Conservation (phyloP, 1,140 invertebrate genomes). For the Drosophila pseudoananassae region DNA sequence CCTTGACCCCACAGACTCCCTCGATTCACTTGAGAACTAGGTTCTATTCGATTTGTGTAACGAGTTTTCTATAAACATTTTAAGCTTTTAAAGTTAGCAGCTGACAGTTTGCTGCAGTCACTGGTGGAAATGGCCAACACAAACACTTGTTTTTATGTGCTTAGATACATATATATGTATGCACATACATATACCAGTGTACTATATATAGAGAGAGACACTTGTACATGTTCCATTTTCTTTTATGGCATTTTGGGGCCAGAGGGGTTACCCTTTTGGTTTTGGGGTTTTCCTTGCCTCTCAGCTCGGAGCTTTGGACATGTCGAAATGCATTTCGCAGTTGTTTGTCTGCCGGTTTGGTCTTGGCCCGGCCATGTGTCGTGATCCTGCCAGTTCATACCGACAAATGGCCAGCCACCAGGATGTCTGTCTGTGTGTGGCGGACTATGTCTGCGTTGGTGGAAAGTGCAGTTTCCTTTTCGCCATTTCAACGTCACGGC, state of each 20-base stretch:
- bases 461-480: slow-evolving; percentile 50
- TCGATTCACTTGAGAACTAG: slow-evolving; percentile 40
- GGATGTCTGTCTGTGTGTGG: slow-evolving; percentile 29
- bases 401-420: slow-evolving; percentile 76
- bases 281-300: slow-evolving; percentile 1
- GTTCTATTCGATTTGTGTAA: slow-evolving; percentile 80
- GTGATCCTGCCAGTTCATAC: slow-evolving; percentile 74
- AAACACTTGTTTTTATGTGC: slow-evolving; percentile 7
- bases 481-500: slow-evolving; percentile 30
- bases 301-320: slow-evolving; percentile 30
- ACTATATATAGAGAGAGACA: slow-evolving; percentile 16
- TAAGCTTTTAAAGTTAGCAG: slow-evolving; percentile 77
- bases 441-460: background rate
- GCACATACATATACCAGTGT: background rate
- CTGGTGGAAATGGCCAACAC: slow-evolving; percentile 24
- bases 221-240: slow-evolving; percentile 68
- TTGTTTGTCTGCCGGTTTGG: slow-evolving; percentile 62
- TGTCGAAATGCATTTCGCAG: slow-evolving; percentile 78
- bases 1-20: background rate
- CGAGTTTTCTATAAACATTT: slow-evolving; percentile 82
- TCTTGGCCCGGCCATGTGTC: slow-evolving; percentile 39
- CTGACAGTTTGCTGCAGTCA: slow-evolving; percentile 59
- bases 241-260: slow-evolving; percentile 67
- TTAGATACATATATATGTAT: slow-evolving; percentile 1
- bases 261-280: slow-evolving; percentile 18